Evolutionary conservation across 2,888 invertebrate genomes (phyloP).

Genomic region (Liopterus haemorrhoidalis): DNA sequence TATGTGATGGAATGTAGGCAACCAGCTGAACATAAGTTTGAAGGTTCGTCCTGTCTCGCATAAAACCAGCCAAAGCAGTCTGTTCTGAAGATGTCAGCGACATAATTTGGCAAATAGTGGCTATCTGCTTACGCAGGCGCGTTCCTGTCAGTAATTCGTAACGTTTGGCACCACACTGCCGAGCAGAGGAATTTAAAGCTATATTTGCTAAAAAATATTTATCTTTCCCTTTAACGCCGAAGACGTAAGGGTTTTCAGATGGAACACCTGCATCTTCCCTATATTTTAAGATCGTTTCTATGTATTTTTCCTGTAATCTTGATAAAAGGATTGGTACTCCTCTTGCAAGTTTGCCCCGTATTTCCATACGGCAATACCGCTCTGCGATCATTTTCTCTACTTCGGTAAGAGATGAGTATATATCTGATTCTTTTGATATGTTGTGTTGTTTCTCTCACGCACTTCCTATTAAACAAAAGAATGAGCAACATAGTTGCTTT

Average conservation of each 20-base stretch:
- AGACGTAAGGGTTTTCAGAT: background rate
- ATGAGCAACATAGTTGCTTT: constrained; percentile 3
- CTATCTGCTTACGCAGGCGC: constrained; percentile 1
- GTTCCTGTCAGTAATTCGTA: background rate
- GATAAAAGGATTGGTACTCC: background rate
- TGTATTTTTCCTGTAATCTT: background rate
- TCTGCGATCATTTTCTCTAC: background rate
- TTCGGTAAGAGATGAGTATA: background rate
- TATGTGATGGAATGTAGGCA: too few relatives aligned
- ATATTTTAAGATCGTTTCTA: background rate
- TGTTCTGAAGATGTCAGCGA: background rate
- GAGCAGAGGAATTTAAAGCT: constrained; percentile 1
- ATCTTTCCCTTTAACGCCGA: background rate
- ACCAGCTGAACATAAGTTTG: too few relatives aligned
- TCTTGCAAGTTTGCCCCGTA: background rate
- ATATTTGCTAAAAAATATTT: background rate
- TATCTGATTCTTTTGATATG: background rate
- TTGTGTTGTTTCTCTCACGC: constrained; percentile 1
- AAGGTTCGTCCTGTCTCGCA: background rate
- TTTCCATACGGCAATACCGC: constrained; percentile 1
- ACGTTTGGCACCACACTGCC: background rate
- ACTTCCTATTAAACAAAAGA: background rate
- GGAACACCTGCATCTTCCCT: background rate
- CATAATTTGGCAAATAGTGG: constrained; percentile 1
- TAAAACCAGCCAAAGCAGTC: background rate